Percentiles rank a stretch among this genome's conserved stretches.
These are phyloP conservation scores for Conus ventricosus DNA, from an alignment of 1,140 invertebrate species.

Conservation along the genomic window DNA sequence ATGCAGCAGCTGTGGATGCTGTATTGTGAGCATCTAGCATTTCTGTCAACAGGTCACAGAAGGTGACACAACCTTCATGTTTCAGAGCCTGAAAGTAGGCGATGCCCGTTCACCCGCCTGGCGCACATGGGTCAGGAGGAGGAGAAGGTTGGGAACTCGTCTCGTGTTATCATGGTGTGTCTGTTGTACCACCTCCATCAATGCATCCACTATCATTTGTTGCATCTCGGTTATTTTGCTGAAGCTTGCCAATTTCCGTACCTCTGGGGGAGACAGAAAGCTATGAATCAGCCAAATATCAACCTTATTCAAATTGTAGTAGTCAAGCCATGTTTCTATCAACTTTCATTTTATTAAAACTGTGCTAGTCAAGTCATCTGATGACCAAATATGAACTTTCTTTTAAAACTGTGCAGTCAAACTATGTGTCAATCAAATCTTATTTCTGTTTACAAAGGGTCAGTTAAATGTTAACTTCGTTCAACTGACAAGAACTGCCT, in stretches of 20 bases:
- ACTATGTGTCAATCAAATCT: no score
- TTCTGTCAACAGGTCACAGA: constrained; percentile 69
- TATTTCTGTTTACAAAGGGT: no score
- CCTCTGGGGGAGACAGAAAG: constrained; percentile 57
- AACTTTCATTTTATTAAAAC: no score
- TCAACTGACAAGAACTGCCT: no score
- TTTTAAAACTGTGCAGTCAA: no score
- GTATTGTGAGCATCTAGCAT: constrained; percentile 69
- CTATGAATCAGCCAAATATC: no score
- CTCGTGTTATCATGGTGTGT: constrained; percentile 65
- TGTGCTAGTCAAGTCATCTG: no score
- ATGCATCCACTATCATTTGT: constrained; percentile 63
- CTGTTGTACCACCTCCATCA: constrained; percentile 65
- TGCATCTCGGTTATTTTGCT: constrained; percentile 63
- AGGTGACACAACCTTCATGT: constrained; percentile 63
- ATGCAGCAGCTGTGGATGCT: constrained; percentile 36
- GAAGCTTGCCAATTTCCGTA: constrained; percentile 61
- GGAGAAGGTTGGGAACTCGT: constrained; percentile 63
- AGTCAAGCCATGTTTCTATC: no score
- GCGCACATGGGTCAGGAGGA: constrained; percentile 69
- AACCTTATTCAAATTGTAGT: no score
- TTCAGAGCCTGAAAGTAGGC: constrained; percentile 67
- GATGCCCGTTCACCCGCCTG: constrained; percentile 65
- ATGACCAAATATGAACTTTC: no score
- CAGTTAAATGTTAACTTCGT: no score